Evolutionary conservation across 2,113 vertebrate genomes (phyloP), one percentile per base, ranked within the genome.

Genomic region (Limanda limanda): DNA sequence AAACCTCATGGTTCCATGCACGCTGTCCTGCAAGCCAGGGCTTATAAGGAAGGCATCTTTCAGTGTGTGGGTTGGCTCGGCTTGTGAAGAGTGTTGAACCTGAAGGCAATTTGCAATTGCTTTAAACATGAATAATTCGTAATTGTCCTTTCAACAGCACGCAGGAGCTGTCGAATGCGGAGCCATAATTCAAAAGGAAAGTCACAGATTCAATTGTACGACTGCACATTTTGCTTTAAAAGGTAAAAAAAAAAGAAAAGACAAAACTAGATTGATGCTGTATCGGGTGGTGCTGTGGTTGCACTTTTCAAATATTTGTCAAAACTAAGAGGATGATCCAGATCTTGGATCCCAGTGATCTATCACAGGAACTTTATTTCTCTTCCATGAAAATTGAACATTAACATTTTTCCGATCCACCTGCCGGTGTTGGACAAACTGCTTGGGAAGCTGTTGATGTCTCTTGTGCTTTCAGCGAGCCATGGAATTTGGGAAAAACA

Each of bases 61-160:
- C 47, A 73, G 64, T 68, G 24, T 83, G 86, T 78, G 71, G 24
- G 56, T 84, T 84, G 80, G 84, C 74, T 37, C 40, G 35, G 45
- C 57, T 48, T n/a, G 57, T 79, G 42, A 87, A 72, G 79, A 40
- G 58, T 67, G 37, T 73, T 86, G 8, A 72, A 71, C 31, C 42
- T 80, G 54, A 83, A 23, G 60, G 74, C 54, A 20, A 80, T 67
- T 23, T 40, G 74, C 54, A 20, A 81, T 67, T 42, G 47, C 40
- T 73, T 54, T 63, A 15, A 64, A 76, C 1, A 59, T n/a, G 14
- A 70, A 17, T 18, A 2, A 27, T 27, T 3, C 5, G 18, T 51
- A 54, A n/a, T 45, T 72, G 62, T 76, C 20, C 59, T 77, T 73
- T 70, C 52, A 31, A 68, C 51, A 51, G 63, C 48, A 70, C 23